These are phyloP conservation scores for Apus apus DNA, from an alignment of 2,113 vertebrate genomes.

Conservation along the genomic window DNA sequence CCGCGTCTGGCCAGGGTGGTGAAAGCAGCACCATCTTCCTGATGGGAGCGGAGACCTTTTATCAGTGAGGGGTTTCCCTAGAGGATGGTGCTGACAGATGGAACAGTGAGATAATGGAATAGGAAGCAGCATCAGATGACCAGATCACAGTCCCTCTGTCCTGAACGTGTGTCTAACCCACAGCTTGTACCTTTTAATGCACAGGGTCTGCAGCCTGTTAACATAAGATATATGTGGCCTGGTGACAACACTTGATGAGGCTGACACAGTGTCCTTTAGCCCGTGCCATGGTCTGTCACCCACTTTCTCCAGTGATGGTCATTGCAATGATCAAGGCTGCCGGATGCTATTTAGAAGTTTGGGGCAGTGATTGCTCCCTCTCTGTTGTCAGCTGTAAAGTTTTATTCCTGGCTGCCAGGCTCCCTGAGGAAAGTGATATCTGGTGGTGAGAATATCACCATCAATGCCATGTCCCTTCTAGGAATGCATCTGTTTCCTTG, in stretches of 20 bases:
- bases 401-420: background rate
- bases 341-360: background rate
- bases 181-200: background rate
- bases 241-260: background rate
- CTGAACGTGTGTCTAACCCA: background rate
- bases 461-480: background rate
- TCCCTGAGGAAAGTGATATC: background rate
- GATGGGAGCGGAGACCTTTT: background rate
- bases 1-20: fast-evolving
- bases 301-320: background rate
- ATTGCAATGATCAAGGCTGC: background rate
- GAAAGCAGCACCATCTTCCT: background rate
- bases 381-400: background rate
- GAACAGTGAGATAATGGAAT: slow-evolving; percentile 16
- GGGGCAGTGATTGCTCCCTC: background rate
- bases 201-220: background rate
- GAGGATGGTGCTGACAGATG: background rate
- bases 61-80: background rate
- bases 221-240: background rate
- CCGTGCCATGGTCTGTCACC: background rate
- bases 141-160: background rate
- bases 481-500: background rate
- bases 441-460: background rate
- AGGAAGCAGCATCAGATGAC: background rate
- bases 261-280: background rate